Conservation (phyloP, 2,797 vertebrate species). For the Microhierax caerulescens region DNA sequence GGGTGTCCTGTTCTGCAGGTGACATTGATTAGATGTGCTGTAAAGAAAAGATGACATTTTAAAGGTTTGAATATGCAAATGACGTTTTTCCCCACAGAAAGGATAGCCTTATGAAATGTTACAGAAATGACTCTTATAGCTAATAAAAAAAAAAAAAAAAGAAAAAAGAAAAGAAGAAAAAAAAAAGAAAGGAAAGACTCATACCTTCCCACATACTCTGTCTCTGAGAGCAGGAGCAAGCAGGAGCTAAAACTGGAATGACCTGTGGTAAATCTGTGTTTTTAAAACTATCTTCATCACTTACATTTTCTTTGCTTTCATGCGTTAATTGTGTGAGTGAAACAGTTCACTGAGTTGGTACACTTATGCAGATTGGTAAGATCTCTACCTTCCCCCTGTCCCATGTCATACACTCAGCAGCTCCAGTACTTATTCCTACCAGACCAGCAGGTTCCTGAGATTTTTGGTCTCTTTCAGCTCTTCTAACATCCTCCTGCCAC, state of each 20-base stretch:
- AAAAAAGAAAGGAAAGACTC: neutral
- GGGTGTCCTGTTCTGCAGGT: neutral
- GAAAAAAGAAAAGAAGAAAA: neutral
- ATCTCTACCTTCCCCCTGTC: neutral
- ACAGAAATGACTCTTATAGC: neutral
- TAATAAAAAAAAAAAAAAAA: neutral
- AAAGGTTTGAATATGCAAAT: constrained; percentile 47
- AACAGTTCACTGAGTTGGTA: neutral
- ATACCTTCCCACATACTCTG: neutral
- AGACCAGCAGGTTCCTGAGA: neutral
- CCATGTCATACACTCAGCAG: neutral
- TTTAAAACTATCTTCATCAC: neutral
- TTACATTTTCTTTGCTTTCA: neutral
- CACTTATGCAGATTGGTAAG: neutral
- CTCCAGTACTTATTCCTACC: neutral
- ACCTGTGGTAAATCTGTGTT: rapidly evolving
- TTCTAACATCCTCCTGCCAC: neutral
- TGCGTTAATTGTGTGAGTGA: neutral
- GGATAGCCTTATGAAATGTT: neutral
- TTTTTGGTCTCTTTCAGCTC: neutral
- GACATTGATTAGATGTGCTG: constrained; percentile 4
- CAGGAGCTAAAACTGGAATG: neutral
- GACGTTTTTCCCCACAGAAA: neutral
- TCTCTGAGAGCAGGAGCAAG: neutral
- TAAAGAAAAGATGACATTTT: constrained; percentile 39